Conservation (phyloP, 2,888 invertebrate species). For the Pemphredon lugubris region DNA sequence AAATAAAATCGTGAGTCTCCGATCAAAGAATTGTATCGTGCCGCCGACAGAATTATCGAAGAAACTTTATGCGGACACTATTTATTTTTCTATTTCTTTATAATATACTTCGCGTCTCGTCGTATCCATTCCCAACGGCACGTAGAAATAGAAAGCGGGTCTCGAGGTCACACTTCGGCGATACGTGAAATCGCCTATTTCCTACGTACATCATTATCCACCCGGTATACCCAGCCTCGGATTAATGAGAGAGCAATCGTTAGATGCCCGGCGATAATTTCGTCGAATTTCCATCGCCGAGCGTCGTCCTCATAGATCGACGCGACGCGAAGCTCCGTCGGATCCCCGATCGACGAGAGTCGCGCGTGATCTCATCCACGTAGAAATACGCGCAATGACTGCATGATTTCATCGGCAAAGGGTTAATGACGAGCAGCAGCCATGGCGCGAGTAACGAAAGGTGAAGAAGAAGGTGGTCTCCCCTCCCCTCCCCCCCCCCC, state of each 20-base stretch:
- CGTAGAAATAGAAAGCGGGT: slow-evolving; percentile 4
- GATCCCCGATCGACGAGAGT: background rate
- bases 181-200: too few relatives aligned
- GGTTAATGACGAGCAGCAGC: slow-evolving; percentile 59
- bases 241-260: background rate
- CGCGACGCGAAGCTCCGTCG: background rate
- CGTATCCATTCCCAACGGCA: too few relatives aligned
- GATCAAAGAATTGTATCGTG: too few relatives aligned
- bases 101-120: background rate
- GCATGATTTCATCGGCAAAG: slow-evolving; percentile 33
- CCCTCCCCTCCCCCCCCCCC: slow-evolving; percentile 6
- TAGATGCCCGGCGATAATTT: background rate
- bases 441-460: slow-evolving; percentile 38
- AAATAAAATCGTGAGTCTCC: too few relatives aligned
- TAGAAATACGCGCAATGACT: slow-evolving; percentile 16
- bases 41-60: too few relatives aligned
- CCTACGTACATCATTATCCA: too few relatives aligned
- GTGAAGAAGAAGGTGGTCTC: slow-evolving; percentile 38
- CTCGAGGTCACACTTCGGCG: slow-evolving; percentile 4
- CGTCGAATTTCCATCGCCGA: background rate
- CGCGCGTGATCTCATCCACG: background rate
- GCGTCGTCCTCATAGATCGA: too few relatives aligned
- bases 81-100: background rate
- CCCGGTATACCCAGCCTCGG: too few relatives aligned
- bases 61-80: too few relatives aligned